Evolutionary conservation across 2,797 vertebrate genomes (phyloP).

Genomic region (Telmatherina bonti): DNA sequence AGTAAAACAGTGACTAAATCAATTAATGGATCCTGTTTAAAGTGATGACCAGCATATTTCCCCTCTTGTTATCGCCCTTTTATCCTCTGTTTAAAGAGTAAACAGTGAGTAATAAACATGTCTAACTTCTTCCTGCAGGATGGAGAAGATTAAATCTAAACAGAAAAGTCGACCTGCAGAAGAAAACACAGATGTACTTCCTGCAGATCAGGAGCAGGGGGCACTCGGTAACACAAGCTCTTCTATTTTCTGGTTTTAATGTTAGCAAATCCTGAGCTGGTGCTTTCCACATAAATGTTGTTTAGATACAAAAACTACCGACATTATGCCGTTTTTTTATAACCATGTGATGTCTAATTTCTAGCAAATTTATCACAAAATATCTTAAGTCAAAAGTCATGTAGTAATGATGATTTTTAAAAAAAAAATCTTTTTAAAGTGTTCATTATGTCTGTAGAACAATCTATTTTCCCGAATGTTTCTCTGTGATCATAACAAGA

Average conservation of each 20-base stretch:
- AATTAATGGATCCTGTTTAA: slow-evolving; percentile 10
- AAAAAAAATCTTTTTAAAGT: neutral
- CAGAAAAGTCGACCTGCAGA: slow-evolving; percentile 70
- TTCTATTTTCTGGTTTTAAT: slow-evolving; percentile 18
- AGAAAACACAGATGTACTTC: slow-evolving; percentile 17
- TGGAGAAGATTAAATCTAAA: slow-evolving; percentile 85
- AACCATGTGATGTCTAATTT: neutral
- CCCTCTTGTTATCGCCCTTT: neutral
- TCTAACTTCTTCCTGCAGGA: slow-evolving; percentile 63
- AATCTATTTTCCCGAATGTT: neutral
- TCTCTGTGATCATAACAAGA: neutral
- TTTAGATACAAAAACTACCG: neutral
- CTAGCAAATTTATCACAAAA: neutral
- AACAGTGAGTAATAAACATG: slow-evolving; percentile 1
- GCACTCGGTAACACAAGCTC: slow-evolving; percentile 49
- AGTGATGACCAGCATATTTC: neutral
- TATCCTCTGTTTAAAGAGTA: slow-evolving; percentile 1
- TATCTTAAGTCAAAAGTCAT: neutral
- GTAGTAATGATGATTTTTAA: neutral
- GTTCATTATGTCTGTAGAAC: neutral
- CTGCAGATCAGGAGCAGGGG: slow-evolving; percentile 43
- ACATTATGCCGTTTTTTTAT: neutral
- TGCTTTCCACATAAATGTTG: neutral
- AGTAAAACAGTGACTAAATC: slow-evolving; percentile 16
- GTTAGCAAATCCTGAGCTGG: neutral